A percentile compares a stretch with the other conserved stretches of the same genome.
These are phyloP conservation scores for Equus quagga DNA, from an alignment of 2,113 vertebrate genomes.

Conservation along the genomic window DNA sequence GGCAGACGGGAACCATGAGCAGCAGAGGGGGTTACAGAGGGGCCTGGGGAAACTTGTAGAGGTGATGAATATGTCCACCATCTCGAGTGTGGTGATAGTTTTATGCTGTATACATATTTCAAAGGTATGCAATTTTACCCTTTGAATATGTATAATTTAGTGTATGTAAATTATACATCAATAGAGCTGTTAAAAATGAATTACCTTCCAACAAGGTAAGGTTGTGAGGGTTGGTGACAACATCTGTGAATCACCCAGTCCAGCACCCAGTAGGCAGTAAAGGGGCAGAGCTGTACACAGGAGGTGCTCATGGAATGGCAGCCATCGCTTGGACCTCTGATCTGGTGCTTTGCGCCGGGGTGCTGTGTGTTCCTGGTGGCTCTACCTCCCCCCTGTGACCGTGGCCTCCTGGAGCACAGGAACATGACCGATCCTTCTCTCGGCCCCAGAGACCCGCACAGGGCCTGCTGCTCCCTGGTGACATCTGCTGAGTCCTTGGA, in stretches of 20 bases:
- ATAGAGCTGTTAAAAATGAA: not conserved
- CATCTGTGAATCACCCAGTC: not conserved
- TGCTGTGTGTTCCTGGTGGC: not conserved
- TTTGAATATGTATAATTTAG: not conserved
- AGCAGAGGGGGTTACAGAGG: not conserved
- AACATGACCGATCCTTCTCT: not conserved
- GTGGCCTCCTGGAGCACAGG: not conserved
- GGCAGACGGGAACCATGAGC: not conserved
- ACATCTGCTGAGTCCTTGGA: not conserved
- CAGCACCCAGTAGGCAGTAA: not conserved
- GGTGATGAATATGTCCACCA: not conserved
- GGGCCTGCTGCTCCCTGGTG: rapidly evolving
- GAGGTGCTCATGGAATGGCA: not conserved
- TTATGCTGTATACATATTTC: not conserved
- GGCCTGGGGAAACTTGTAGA: not conserved
- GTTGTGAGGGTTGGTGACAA: not conserved
- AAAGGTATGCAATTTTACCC: not conserved
- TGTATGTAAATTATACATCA: not conserved
- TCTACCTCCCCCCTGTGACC: not conserved
- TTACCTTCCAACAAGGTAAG: not conserved
- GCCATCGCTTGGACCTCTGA: not conserved
- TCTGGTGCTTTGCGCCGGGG: rapidly evolving
- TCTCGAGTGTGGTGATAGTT: not conserved
- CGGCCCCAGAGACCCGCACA: not conserved
- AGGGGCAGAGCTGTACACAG: not conserved